Base-by-base conservation (phyloP, 2,888 invertebrate genomes). In the Cataglyphis cursor region DNA sequence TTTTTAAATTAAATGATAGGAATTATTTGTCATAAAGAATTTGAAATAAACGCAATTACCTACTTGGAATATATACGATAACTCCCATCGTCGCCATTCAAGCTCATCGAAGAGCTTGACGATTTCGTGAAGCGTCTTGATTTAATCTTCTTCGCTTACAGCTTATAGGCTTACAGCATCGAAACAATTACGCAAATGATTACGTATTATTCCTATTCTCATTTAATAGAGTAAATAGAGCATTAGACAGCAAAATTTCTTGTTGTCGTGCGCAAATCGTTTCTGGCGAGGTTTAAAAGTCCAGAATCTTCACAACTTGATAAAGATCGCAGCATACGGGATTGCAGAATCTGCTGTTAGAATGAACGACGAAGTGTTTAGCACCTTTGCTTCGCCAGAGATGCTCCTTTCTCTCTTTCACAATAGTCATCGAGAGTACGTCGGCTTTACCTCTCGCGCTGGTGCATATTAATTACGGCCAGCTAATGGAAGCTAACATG, bases 21-120 rank as follows among this genome's bases (percentile, higher is more conserved):
- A 21, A 44, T 10, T 6, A 10, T 21, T 9, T n/a, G 12, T 8
- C 24, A 24, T 12, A 28, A 44, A 9, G 44, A 54, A 44, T 65
- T 31, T 12, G 28, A 54, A 65, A 24, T 12, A 48, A 74, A 15
- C 54, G 80, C 81, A 72, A 64, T 88, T 89, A 93, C 94, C 66
- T 94, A 94, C 94, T 92, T 91, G 93, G 93, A 89, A 92, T 92
- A 86, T 93, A 94, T 65, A 94, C 92, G 88, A 94, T 94, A 84
- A 94, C 94, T 88, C 94, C 94, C 93, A 94, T 94, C 87, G 92
- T 92, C 90, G 93, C 93, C 94, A 94, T 94, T 90, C 89, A 91
- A 88, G 84, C 84, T 82, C 83, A 48, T 38, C 15, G 31, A 57
- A 70, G 83, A 87, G 90, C 80, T 78, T 41, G 31, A 59, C n/a